Evolutionary conservation across 2,888 invertebrate species (phyloP).

Genomic region (Pyrochroa serraticornis): DNA sequence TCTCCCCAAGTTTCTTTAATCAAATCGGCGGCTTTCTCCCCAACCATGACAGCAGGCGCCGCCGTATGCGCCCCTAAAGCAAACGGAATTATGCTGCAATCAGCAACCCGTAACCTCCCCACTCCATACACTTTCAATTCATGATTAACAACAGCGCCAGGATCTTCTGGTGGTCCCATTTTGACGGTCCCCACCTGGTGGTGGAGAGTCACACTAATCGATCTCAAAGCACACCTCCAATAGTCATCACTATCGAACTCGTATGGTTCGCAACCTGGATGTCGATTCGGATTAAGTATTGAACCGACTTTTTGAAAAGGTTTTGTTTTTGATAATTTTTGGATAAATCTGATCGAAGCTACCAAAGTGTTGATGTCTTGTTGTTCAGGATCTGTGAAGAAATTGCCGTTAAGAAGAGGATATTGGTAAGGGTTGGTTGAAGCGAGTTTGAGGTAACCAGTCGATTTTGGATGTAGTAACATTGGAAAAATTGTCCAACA

Average conservation of each 20-base stretch:
- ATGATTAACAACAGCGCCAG: constrained; percentile 68
- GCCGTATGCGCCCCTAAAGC: constrained; percentile 70
- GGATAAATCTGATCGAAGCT: constrained; percentile 63
- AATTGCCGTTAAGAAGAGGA: constrained; percentile 70
- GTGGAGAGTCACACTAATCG: constrained; percentile 30
- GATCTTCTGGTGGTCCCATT: constrained; percentile 69
- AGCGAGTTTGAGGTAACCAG: constrained; percentile 60
- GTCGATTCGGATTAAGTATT: constrained; percentile 56
- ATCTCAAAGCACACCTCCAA: constrained; percentile 58
- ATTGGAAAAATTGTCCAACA: constrained; percentile 60
- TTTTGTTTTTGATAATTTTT: constrained; percentile 63
- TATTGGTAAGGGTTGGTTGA: constrained; percentile 66
- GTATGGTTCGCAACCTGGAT: constrained; percentile 48
- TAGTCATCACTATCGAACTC: constrained; percentile 57
- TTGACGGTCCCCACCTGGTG: constrained; percentile 60
- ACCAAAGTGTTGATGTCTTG: constrained; percentile 67
- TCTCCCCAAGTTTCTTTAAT: constrained; percentile 61
- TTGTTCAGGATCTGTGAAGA: constrained; percentile 61
- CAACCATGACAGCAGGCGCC: constrained; percentile 72
- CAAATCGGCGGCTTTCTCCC: constrained; percentile 71
- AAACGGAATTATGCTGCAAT: constrained; percentile 69
- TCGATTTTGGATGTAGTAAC: constrained; percentile 60
- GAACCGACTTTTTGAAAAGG: constrained; percentile 64
- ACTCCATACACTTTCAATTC: constrained; percentile 66
- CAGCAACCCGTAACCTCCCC: constrained; percentile 64